These are phyloP conservation scores for Bellardia bayeri DNA, from an alignment of 2,888 invertebrate species.

Conservation along the genomic window DNA sequence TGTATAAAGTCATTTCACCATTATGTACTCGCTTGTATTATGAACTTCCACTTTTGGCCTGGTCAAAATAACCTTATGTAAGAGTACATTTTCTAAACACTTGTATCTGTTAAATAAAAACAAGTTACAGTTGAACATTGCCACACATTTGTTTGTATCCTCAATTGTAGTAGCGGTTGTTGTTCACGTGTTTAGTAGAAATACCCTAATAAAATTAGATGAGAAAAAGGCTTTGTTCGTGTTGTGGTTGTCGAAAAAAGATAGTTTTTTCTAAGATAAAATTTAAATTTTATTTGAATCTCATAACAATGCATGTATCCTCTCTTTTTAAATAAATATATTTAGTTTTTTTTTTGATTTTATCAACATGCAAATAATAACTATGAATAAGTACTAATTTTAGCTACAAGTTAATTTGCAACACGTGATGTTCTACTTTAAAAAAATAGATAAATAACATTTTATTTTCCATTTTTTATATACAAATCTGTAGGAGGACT, in stretches of 20 bases:
- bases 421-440: background rate
- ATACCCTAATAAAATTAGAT: background rate
- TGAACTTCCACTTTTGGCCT: constrained; percentile 16
- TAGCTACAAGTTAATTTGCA: background rate
- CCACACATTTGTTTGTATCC: background rate
- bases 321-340: background rate
- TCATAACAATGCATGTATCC: background rate
- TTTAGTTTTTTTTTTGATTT: background rate
- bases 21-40: constrained; percentile 4
- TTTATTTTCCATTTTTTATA: background rate
- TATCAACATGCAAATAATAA: background rate
- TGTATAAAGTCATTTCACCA: constrained; percentile 43
- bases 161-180: constrained; percentile 1
- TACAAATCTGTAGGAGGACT: background rate
- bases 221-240: constrained; percentile 5
- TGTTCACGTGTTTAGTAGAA: background rate
- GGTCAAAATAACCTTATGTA: constrained; percentile 3
- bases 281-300: constrained; percentile 55
- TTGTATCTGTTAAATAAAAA: too few relatives aligned
- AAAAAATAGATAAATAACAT: background rate
- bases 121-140: background rate
- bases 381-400: background rate
- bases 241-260: background rate
- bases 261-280: constrained; percentile 6
- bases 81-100: background rate